Conservation (phyloP, 2,113 vertebrate genomes). For the Passer domesticus region DNA sequence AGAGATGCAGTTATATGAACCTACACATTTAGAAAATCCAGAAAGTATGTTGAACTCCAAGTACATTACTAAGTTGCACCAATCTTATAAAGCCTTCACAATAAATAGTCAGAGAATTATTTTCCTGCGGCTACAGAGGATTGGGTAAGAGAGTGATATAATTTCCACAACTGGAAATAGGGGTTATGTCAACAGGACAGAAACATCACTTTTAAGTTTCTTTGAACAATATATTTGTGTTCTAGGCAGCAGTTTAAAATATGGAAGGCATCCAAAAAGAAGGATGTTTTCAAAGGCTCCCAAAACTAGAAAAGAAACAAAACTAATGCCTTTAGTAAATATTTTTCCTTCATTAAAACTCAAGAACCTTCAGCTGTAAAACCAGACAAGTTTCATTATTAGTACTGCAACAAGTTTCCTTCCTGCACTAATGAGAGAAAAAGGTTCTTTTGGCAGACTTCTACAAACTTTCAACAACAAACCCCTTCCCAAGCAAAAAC, state of each 20-base stretch:
- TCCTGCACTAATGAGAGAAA: background rate
- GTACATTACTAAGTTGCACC: background rate
- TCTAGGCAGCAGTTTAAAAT: slow-evolving; percentile 1
- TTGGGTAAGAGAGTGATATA: background rate
- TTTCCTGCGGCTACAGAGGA: background rate
- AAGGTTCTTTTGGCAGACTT: background rate
- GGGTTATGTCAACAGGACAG: background rate
- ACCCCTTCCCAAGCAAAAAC: background rate
- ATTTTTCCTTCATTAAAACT: slow-evolving; percentile 12
- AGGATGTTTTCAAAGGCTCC: background rate
- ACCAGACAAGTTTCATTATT: background rate
- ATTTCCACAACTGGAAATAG: background rate
- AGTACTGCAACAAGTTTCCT: background rate
- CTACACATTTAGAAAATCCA: background rate
- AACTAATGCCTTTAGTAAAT: background rate
- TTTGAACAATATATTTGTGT: background rate
- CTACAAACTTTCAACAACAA: background rate
- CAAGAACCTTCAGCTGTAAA: background rate
- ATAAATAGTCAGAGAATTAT: background rate
- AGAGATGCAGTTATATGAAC: background rate
- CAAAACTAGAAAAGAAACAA: background rate
- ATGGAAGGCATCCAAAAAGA: background rate
- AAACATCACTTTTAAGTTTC: background rate
- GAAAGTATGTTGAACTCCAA: background rate
- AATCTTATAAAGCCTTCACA: background rate